Conservation (phyloP, 2,797 vertebrate genomes). For the Poecile montanus region DNA sequence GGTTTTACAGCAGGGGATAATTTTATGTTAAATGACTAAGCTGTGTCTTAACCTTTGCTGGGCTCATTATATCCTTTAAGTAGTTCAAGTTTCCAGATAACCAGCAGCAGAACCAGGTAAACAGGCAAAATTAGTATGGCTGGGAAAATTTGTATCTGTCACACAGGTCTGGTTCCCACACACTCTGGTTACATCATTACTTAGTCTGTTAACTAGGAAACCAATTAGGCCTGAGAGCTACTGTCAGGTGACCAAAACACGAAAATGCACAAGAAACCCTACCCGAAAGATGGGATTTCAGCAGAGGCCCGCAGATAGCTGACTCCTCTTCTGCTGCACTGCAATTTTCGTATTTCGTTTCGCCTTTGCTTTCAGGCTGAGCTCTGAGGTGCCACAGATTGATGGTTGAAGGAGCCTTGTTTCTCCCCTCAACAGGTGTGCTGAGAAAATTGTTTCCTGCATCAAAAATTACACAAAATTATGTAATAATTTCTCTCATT, state of each 20-base stretch:
- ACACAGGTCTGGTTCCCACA: slow-evolving; percentile 96
- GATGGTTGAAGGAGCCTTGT: slow-evolving; percentile 80
- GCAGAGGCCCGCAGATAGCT: slow-evolving; percentile 90
- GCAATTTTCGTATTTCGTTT: slow-evolving; percentile 99
- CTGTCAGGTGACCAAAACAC: slow-evolving; percentile 93
- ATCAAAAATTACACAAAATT: slow-evolving; percentile 67
- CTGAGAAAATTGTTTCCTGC: slow-evolving; percentile 76
- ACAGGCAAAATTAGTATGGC: slow-evolving; percentile 87
- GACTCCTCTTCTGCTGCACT: slow-evolving; percentile 88
- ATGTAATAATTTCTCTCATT: slow-evolving; percentile 65
- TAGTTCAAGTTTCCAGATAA: slow-evolving; percentile 93
- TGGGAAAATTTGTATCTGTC: slow-evolving; percentile 96
- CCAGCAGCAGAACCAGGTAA: slow-evolving; percentile 86
- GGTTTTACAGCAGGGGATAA: slow-evolving; percentile 43
- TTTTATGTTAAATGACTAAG: slow-evolving; percentile 67
- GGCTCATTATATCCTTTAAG: slow-evolving; percentile 76
- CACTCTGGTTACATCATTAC: slow-evolving; percentile 99
- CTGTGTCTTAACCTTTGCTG: slow-evolving; percentile 65
- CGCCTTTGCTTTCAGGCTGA: slow-evolving; percentile 96
- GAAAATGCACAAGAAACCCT: slow-evolving; percentile 89
- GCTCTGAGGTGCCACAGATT: slow-evolving; percentile 88
- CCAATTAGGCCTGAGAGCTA: slow-evolving; percentile 84
- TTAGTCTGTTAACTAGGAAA: slow-evolving; percentile 84
- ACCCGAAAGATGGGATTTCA: slow-evolving; percentile 93
- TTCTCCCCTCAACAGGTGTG: slow-evolving; percentile 74